These are phyloP conservation scores for Eristalis intricaria DNA, from an alignment of 2,888 invertebrate species.

Conservation along the genomic window DNA sequence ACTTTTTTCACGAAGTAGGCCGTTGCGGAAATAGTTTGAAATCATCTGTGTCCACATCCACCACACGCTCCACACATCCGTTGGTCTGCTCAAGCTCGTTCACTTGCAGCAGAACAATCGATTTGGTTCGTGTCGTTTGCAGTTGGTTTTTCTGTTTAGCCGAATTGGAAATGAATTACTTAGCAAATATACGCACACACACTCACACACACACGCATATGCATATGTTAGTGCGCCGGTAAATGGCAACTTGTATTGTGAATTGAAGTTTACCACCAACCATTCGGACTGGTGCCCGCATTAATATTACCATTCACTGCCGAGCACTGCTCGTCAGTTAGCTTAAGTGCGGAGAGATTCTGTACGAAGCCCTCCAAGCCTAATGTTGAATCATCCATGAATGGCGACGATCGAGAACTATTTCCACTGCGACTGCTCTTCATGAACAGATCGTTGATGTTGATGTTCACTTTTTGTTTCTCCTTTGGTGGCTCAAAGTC, in stretches of 20 bases:
- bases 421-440: conserved; percentile 74
- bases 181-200: neutral
- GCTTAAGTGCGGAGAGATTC: conserved; percentile 78
- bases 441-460: conserved; percentile 89
- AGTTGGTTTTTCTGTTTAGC: neutral
- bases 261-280: conserved; percentile 74
- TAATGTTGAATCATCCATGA: conserved; percentile 75
- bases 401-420: conserved; percentile 78
- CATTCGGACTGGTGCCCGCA: conserved; percentile 73
- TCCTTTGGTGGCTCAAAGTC: conserved; percentile 90
- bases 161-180: neutral
- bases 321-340: conserved; percentile 78
- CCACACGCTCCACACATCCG: neutral
- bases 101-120: neutral
- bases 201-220: too few relatives aligned
- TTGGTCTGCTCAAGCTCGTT: conserved; percentile 1
- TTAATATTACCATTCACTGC: conserved; percentile 75
- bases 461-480: conserved; percentile 89
- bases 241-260: conserved; percentile 18
- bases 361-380: conserved; percentile 79
- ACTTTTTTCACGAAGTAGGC: conserved; percentile 69
- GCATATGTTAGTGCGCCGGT: conserved; percentile 19
- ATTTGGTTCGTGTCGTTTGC: conserved; percentile 1
- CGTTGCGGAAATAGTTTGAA: conserved; percentile 30
- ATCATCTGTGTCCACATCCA: neutral